Percentiles rank a stretch among this genome's conserved stretches.
phyloP scores from a whole-genome alignment of 2,113 vertebrate genomes.

The Xiphias gladius region DNA sequence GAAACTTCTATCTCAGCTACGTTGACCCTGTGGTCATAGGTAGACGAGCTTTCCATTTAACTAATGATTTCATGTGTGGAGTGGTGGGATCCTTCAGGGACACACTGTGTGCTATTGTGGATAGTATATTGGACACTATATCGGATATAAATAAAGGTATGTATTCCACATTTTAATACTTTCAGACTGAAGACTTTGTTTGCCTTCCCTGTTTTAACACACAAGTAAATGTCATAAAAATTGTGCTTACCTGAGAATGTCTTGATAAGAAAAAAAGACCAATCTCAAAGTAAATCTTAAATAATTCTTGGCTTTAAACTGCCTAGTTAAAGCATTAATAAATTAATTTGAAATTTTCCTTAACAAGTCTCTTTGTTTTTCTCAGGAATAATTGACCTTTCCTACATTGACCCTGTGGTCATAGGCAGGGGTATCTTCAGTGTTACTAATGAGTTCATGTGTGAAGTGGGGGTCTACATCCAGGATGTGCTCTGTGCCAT shows the following conservation, averaged over 20 bases:
- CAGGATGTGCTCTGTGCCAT: constrained; percentile 59
- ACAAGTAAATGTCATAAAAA: not conserved
- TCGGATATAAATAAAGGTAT: constrained; percentile 67
- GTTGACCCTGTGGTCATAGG: constrained; percentile 77
- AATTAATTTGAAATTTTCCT: not conserved
- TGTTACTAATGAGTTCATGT: constrained; percentile 51
- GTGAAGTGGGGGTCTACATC: constrained; percentile 56
- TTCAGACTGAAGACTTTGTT: not conserved
- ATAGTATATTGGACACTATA: constrained; percentile 44
- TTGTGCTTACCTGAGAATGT: not conserved
- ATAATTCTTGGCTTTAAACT: not conserved
- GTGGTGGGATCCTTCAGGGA: constrained; percentile 43
- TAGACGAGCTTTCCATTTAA: constrained; percentile 70
- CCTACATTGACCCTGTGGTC: constrained; percentile 71
- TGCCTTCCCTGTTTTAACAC: not conserved
- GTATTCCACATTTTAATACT: not conserved
- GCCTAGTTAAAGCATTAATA: not conserved
- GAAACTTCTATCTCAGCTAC: constrained; percentile 79
- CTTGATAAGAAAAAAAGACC: not conserved
- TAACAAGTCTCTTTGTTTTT: constrained; percentile 4
- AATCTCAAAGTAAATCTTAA: not conserved
- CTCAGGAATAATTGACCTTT: constrained; percentile 72
- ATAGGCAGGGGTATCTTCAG: constrained; percentile 63
- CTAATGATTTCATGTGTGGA: constrained; percentile 61
- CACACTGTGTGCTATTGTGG: constrained; percentile 54